These are phyloP conservation scores for Tetramorium bicarinatum DNA, from an alignment of 2,888 invertebrate genomes.

Conservation along the genomic window DNA sequence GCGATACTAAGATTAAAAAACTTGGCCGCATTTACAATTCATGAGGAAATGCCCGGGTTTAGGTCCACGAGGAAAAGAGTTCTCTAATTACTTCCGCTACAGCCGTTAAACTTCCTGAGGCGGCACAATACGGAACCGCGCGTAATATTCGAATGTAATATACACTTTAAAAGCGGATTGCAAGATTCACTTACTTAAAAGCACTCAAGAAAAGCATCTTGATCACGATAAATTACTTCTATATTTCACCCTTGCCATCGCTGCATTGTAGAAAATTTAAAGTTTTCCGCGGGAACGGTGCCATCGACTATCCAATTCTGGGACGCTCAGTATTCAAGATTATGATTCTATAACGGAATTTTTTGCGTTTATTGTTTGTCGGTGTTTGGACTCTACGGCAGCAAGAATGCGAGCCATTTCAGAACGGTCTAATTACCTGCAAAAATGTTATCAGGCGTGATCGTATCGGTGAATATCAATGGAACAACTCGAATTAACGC, in stretches of 20 bases:
- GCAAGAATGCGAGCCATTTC: conserved; percentile 12
- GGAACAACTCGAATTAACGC: conserved; percentile 37
- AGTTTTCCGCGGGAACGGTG: not conserved
- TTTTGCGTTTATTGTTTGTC: conserved; percentile 26
- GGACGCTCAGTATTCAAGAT: not conserved
- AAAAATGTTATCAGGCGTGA: conserved; percentile 29
- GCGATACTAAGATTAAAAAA: conserved; percentile 73
- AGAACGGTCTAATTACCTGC: conserved; percentile 35
- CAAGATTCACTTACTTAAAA: conserved; percentile 20
- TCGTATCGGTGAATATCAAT: conserved; percentile 13
- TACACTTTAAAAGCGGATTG: conserved; percentile 30
- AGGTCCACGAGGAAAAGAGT: conserved; percentile 51
- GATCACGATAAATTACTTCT: conserved; percentile 22
- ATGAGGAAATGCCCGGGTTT: conserved; percentile 58
- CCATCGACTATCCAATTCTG: not conserved
- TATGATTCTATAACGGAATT: not conserved
- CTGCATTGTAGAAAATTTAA: conserved; percentile 1
- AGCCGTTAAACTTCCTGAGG: conserved; percentile 50
- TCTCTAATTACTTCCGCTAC: conserved; percentile 69
- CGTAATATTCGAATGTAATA: conserved; percentile 49
- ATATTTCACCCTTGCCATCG: not conserved
- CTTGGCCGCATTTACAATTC: conserved; percentile 75
- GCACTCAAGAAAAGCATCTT: conserved; percentile 12
- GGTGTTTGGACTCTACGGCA: not conserved
- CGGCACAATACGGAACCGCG: conserved; percentile 17